Conservation (phyloP, 2,888 invertebrate species). For the Synergus itoensis region DNA sequence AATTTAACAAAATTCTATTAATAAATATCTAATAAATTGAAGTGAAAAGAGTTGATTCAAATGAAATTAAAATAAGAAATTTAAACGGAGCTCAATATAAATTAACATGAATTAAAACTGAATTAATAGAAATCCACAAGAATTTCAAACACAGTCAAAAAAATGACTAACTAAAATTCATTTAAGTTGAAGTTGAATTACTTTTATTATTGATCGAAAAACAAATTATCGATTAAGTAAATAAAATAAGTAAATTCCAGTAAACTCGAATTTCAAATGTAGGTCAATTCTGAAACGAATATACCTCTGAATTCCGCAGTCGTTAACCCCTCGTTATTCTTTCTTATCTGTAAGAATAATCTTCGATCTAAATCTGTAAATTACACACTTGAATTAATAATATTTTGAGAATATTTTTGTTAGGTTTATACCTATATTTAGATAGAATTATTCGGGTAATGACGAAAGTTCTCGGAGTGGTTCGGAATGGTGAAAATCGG, state of each 20-base stretch:
- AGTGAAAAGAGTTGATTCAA: too few species aligned
- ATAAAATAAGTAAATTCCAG: background rate
- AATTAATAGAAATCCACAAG: too few species aligned
- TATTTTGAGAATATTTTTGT: background rate
- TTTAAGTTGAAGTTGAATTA: too few species aligned
- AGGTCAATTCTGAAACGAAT: background rate
- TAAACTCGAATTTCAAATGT: background rate
- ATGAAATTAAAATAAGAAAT: too few species aligned
- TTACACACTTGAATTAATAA: background rate
- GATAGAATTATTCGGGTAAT: background rate
- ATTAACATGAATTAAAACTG: too few species aligned
- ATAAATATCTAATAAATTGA: too few species aligned
- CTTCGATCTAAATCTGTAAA: background rate
- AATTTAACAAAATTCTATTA: too few species aligned
- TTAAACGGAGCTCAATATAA: too few species aligned
- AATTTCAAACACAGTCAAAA: too few species aligned
- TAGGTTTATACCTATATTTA: background rate
- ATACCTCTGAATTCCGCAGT: background rate
- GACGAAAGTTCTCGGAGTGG: slow-evolving; percentile 1
- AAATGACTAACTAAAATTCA: too few species aligned
- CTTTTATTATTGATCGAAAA: too few species aligned
- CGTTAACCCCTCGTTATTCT: background rate
- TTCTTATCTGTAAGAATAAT: background rate
- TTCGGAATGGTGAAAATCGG: slow-evolving; percentile 1
- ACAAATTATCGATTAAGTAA: too few species aligned